Base-by-base conservation (phyloP, 1,140 invertebrate species). In the Drosophila kepulauana region DNA sequence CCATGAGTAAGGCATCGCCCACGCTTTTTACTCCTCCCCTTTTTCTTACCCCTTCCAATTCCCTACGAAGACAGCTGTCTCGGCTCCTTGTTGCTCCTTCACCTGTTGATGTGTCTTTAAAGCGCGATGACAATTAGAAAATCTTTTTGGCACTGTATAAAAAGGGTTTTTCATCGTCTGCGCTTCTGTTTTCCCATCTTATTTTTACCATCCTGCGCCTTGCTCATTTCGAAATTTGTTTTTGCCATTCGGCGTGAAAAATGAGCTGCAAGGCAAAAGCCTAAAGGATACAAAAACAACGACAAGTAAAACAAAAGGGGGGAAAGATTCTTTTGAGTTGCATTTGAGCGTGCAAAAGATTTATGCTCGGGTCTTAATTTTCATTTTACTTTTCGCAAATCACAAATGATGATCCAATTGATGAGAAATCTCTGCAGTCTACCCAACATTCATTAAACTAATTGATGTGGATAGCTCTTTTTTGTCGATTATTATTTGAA, bases 121-220 rank as follows among this genome's bases (percentile, higher is more conserved):
- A 59, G 56, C 68, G 48, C 69, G 43, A 65, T 76, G 74, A 76
- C 74, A 76, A 76, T 76, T 76, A 76, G 61, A 76, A 76, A 76
- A 66, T 64, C 58, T 41, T 71, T 25, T 70, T 56, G 49, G 57
- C 56, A 57, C 38, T 46, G 49, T 41, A 58, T 49, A 38, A 69
- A 20, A 75, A 75, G 56, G 67, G 73, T 20, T 45, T 38, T 20
- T 49, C 48, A 41, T 70, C 25, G 20, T 16, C 13, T 52, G 28
- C 20, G 28, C 15, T 64, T 30, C 41, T 41, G 11, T 30, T 59
- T 45, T 11, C 8, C 33, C 13, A n/a, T 35, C 57, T 48, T 66
- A 10, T 3, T 35, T 41, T 68, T 51, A 25, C 20, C 64, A 67
- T 69, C 41, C 30, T 20, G 20, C 10, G 33, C 49, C 30, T 33